A percentile compares a stretch with the other conserved stretches of the same genome.
phyloP scores from a whole-genome alignment of 2,888 invertebrate species.

The Andrena bucephala region DNA sequence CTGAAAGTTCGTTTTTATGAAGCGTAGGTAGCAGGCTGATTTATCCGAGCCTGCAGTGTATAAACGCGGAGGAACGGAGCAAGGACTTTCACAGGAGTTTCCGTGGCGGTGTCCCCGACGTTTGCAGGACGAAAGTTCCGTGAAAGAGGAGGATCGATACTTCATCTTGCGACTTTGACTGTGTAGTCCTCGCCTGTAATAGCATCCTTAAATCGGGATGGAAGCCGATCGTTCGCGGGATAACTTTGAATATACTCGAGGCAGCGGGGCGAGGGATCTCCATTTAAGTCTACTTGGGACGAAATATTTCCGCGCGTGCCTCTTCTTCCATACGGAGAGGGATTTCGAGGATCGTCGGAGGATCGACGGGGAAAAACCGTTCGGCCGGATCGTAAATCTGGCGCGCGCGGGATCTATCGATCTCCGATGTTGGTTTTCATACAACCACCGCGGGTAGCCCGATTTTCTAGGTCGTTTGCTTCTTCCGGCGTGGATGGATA shows the following conservation, averaged over 20 bases:
- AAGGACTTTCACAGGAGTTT: constrained; percentile 20
- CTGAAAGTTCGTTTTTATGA: background rate
- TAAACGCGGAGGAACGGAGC: constrained; percentile 3
- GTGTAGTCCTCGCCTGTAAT: constrained; percentile 20
- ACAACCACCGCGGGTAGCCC: background rate
- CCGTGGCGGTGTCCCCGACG: background rate
- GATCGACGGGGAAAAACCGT: background rate
- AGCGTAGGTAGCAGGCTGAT: background rate
- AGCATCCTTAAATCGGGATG: constrained; percentile 22
- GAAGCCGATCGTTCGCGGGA: constrained; percentile 4
- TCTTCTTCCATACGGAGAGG: background rate
- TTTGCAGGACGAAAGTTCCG: constrained; percentile 2
- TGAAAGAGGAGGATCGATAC: constrained; percentile 27
- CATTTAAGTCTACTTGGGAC: background rate
- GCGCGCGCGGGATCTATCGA: background rate
- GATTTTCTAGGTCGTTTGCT: constrained; percentile 35
- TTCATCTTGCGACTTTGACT: background rate
- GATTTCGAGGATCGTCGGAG: background rate
- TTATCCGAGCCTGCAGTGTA: background rate
- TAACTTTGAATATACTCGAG: background rate
- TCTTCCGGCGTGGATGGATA: constrained; percentile 18
- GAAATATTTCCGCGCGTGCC: background rate
- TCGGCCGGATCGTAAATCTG: constrained; percentile 14
- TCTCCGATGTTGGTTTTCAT: constrained; percentile 12
- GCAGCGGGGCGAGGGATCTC: background rate